A percentile compares a stretch with the other conserved stretches of the same genome.
These are phyloP conservation scores for Leucoptera coffeella DNA, from an alignment of 2,888 invertebrate species.

Conservation along the genomic window DNA sequence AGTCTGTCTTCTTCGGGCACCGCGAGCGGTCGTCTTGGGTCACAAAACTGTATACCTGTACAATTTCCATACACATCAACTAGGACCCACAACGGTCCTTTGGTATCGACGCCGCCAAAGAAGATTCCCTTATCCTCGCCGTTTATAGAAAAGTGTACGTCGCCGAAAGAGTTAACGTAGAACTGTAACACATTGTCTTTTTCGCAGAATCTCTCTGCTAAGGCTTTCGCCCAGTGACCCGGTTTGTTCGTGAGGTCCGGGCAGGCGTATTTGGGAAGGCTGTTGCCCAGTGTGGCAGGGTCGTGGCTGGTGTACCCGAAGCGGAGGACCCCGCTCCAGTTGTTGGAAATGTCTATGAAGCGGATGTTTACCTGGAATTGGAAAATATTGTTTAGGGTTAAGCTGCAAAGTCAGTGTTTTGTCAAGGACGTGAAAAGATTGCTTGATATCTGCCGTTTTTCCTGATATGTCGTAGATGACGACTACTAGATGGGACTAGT, in stretches of 20 bases:
- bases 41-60: constrained; percentile 87
- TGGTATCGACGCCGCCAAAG: constrained; percentile 74
- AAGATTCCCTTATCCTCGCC: constrained; percentile 94
- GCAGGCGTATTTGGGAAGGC: constrained; percentile 94
- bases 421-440: too few relatives aligned
- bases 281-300: constrained; percentile 69
- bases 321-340: constrained; percentile 96
- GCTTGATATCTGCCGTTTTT: too few relatives aligned
- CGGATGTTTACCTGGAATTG: constrained; percentile 70
- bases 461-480: too few relatives aligned
- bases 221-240: constrained; percentile 97
- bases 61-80: constrained; percentile 98
- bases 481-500: too few relatives aligned
- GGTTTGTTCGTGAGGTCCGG: constrained; percentile 96
- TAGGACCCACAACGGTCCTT: constrained; percentile 84
- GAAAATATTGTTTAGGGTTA: constrained; percentile 5
- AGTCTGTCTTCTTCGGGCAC: constrained; percentile 55
- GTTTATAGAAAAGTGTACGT: constrained; percentile 93
- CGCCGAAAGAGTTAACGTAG: constrained; percentile 86
- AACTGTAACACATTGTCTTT: constrained; percentile 85
- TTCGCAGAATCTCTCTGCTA: constrained; percentile 85
- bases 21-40: constrained; percentile 60
- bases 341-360: constrained; percentile 89
- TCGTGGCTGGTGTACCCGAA: constrained; percentile 97
- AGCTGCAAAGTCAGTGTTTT: too few relatives aligned